Evolutionary conservation across 2,888 invertebrate species (phyloP).

Genomic region (Chymomyza amoena): DNA sequence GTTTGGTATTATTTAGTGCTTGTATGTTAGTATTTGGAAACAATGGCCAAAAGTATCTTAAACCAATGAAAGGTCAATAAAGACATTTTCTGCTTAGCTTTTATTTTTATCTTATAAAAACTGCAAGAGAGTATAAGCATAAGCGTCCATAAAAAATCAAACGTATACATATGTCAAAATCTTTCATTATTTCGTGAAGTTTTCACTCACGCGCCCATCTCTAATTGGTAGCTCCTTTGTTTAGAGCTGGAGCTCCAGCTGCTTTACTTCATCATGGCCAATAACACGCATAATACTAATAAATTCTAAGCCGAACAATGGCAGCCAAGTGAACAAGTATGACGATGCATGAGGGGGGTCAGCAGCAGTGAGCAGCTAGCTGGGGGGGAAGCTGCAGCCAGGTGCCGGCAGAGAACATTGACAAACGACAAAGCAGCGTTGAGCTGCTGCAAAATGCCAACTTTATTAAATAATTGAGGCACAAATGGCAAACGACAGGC

Average conservation of each 20-base stretch:
- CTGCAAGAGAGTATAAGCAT: too few species aligned
- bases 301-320: constrained; percentile 34
- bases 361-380: too few species aligned
- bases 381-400: constrained; percentile 16
- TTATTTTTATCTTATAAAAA: too few species aligned
- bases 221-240: neutral
- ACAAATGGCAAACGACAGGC: constrained; percentile 20
- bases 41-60: too few species aligned
- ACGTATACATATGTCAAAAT: too few species aligned
- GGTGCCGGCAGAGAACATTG: constrained; percentile 27
- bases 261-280: constrained; percentile 36
- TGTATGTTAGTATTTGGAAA: too few species aligned
- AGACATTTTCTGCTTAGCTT: too few species aligned
- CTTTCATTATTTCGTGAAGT: neutral
- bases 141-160: too few species aligned
- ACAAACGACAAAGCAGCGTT: constrained; percentile 1
- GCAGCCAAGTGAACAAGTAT: neutral
- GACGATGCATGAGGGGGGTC: too few species aligned
- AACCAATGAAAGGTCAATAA: too few species aligned
- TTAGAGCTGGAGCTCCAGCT: constrained; percentile 19
- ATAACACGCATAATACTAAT: constrained; percentile 56
- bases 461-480: constrained; percentile 32
- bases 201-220: neutral
- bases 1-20: too few species aligned
- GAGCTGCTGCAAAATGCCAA: constrained; percentile 6